phyloP scores from a whole-genome alignment of 2,797 vertebrate genomes.

The Picus viridis region DNA sequence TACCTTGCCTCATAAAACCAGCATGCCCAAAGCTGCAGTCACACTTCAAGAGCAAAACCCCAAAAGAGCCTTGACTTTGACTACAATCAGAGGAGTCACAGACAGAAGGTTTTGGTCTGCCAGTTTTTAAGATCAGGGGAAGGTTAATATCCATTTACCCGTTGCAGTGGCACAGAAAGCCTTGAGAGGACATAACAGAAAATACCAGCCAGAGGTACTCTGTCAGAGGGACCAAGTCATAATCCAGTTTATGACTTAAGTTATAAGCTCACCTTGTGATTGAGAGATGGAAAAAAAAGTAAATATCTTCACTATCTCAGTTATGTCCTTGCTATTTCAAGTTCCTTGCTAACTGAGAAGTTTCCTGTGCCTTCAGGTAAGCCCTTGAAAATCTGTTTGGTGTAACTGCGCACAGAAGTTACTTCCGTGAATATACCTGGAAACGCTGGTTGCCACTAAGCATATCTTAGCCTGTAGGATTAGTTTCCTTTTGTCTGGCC shows the following conservation, averaged over 20 bases:
- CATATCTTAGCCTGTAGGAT: background rate
- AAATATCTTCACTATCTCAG: background rate
- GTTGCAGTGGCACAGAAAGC: background rate
- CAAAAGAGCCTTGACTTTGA: background rate
- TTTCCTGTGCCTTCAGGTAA: background rate
- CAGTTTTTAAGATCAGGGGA: background rate
- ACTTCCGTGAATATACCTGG: background rate
- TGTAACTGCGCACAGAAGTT: background rate
- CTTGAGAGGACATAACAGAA: background rate
- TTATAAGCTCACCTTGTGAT: background rate
- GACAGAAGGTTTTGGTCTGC: slow-evolving; percentile 1
- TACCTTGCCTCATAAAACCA: background rate
- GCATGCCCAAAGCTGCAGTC: background rate
- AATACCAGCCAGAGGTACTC: background rate
- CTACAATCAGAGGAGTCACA: background rate
- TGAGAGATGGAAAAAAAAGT: background rate
- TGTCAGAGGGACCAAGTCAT: background rate
- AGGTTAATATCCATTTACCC: slow-evolving; percentile 8
- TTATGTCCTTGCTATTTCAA: background rate
- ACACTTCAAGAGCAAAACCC: background rate
- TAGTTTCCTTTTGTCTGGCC: background rate
- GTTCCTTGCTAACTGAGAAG: background rate
- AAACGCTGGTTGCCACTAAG: accelerated
- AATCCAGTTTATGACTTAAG: background rate
- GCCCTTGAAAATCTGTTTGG: background rate